Evolutionary conservation across 2,888 invertebrate species (phyloP), one percentile per base, ranked within the genome.

Genomic region (Hipparchia semele): DNA sequence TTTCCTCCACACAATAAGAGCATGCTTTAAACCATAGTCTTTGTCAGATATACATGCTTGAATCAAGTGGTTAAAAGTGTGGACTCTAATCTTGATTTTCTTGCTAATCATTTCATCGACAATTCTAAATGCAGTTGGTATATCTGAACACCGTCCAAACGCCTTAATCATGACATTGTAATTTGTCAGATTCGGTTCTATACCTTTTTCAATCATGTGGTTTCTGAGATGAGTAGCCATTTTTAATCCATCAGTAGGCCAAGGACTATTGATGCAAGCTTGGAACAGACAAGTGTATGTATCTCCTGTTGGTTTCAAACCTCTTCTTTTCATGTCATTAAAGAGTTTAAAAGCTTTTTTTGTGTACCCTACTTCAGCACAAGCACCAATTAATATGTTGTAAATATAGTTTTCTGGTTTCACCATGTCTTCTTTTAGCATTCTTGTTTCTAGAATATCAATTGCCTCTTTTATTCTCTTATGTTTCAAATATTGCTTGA

Each of bases 131-230:
- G 98, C 97, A 56, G 95, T 96, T 73, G 95, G 83, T 23, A 98
- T 85, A 85, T 98, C 97, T 0, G 97, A 97, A 88, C 97, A 97
- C 74, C 96, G 94, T 0, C 98, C 98, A 91, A 97, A 99, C 1
- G 98, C 98, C 94, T 98, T 98, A 53, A 99, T 97, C 96, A 99
- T 97, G 3, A 97, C 96, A 93, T 98, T 96, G 83, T 97, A 98
- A 83, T 97, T 97, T 7, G 96, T 95, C 1, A 95, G 86, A 84
- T 98, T 98, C 3, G 97, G 96, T 77, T 95, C 93, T 77, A 96
- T 90, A 7, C 95, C 94, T 80, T 96, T 96, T 79, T 96, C 96
- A 66, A 94, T 86, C 95, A 98, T 96, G 4, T 95, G 89, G 73
- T 95, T 89, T 70, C 96, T 92, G 68, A 99, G 90, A 75, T 95